Conservation (phyloP, 2,888 invertebrate genomes). For the Eubasilissa splendida region DNA sequence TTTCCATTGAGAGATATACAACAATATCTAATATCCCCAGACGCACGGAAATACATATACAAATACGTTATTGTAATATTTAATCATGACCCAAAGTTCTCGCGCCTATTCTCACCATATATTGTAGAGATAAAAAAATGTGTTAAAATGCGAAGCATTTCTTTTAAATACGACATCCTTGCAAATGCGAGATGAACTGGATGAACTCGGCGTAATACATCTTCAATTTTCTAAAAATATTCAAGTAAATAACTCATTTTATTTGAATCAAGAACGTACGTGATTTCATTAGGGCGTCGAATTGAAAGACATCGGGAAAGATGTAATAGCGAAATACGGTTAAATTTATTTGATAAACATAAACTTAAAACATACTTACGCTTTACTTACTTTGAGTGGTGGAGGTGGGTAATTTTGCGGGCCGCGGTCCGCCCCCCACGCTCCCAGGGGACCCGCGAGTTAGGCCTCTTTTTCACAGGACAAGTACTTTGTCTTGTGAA, state of each 20-base stretch:
- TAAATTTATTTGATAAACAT: neutral
- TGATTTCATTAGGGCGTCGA: conserved; percentile 26
- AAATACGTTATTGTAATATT: too few species aligned
- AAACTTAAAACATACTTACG: conserved; percentile 2
- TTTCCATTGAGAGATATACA: too few species aligned
- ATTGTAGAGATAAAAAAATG: neutral
- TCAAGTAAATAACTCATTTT: conserved; percentile 9
- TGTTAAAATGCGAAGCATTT: conserved; percentile 21
- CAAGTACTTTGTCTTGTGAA: too few species aligned
- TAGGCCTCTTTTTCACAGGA: too few species aligned
- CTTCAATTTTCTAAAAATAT: neutral
- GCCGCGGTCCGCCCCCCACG: too few species aligned
- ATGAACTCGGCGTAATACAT: neutral
- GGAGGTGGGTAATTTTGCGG: too few species aligned
- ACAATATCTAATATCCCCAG: too few species aligned
- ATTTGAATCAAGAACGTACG: conserved; percentile 32
- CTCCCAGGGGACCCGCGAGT: too few species aligned
- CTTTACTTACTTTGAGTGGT: neutral
- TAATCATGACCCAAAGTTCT: too few species aligned
- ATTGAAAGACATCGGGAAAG: neutral
- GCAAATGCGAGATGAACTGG: neutral
- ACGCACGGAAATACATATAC: too few species aligned
- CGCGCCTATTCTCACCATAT: neutral
- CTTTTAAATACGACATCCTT: neutral
- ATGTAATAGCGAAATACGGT: neutral